Conservation (phyloP, 37 sponge, comb jelly and placozoan genomes). For the Ephydatia muelleri region DNA sequence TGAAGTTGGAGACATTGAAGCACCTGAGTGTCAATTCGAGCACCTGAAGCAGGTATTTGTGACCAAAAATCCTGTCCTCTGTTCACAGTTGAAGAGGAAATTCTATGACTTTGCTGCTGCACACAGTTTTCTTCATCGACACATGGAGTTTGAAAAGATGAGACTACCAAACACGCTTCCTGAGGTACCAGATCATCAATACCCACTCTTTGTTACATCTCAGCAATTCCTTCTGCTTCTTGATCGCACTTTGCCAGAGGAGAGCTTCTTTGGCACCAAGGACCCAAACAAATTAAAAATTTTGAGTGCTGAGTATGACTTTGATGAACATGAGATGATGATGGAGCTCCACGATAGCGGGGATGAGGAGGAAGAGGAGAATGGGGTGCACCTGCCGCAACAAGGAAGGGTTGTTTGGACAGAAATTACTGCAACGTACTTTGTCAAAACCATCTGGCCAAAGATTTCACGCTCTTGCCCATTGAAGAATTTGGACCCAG, state of each 20-base stretch:
- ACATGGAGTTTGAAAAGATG: conserved; percentile 36
- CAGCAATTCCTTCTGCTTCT: conserved; percentile 69
- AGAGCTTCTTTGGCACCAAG: conserved; percentile 51
- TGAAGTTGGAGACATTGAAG: not conserved
- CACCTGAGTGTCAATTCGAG: not conserved
- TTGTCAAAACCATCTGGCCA: conserved; percentile 63
- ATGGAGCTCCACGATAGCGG: conserved; percentile 46
- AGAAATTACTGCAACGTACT: conserved; percentile 64
- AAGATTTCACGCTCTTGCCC: conserved; percentile 29
- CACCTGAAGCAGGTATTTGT: conserved; percentile 80
- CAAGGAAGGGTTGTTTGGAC: conserved; percentile 9
- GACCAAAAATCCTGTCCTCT: conserved; percentile 80
- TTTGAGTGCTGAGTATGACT: conserved; percentile 52
- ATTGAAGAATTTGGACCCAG: conserved; percentile 52
- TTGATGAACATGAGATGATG: conserved; percentile 38
- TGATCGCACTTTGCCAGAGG: conserved; percentile 56
- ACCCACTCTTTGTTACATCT: conserved; percentile 77
- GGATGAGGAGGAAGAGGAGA: conserved; percentile 24
- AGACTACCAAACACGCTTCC: conserved; percentile 20
- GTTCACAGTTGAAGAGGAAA: conserved; percentile 66
- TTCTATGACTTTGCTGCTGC: conserved; percentile 63
- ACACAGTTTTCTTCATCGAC: conserved; percentile 1
- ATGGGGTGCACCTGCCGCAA: not conserved
- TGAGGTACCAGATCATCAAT: conserved; percentile 24
- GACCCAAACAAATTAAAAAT: conserved; percentile 39